phyloP scores from a whole-genome alignment of 2,888 invertebrate genomes.

The Mimachlamys varia region DNA sequence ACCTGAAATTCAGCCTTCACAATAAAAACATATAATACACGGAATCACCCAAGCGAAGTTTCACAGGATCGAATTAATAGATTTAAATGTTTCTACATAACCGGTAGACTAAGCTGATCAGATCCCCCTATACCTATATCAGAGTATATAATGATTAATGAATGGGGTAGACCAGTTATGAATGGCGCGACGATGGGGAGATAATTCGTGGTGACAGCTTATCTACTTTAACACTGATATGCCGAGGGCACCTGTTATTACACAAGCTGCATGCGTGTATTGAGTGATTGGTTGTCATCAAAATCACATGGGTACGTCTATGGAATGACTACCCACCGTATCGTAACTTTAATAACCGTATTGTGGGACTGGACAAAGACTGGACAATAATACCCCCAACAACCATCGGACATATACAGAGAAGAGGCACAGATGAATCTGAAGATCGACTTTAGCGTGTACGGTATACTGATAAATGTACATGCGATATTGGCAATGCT shows the following conservation, averaged over 20 bases:
- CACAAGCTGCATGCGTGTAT: not conserved
- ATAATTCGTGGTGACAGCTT: constrained; percentile 17
- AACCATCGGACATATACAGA: not conserved
- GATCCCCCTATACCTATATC: not conserved
- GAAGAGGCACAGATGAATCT: not conserved
- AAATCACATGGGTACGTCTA: not conserved
- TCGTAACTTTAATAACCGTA: not conserved
- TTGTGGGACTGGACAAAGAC: not conserved
- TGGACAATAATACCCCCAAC: not conserved
- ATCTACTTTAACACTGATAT: not conserved
- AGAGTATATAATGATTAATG: not conserved
- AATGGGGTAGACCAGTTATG: not conserved
- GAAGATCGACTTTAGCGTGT: not conserved
- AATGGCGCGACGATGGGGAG: not conserved
- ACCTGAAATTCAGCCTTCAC: not conserved
- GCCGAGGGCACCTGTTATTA: not conserved
- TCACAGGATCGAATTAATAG: not conserved
- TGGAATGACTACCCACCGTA: not conserved
- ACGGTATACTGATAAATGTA: not conserved
- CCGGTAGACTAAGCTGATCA: not conserved
- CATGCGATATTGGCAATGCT: not conserved
- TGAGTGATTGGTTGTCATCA: not conserved
- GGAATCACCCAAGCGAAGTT: not conserved
- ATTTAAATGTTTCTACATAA: not conserved
- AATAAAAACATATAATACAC: not conserved